phyloP scores from a whole-genome alignment of 2,888 invertebrate genomes.

The Tillus elongatus region DNA sequence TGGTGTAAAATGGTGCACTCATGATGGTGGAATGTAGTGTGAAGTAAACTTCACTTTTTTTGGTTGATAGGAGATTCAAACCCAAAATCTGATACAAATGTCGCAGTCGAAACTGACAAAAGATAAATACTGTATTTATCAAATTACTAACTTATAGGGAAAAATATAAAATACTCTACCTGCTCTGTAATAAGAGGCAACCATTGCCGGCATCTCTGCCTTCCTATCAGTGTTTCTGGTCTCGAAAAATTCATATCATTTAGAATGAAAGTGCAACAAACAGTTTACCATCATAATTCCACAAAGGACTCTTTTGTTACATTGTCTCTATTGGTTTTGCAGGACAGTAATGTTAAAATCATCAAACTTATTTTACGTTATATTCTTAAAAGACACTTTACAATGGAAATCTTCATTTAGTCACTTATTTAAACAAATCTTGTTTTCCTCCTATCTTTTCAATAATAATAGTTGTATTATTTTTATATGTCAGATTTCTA shows the following conservation, averaged over 20 bases:
- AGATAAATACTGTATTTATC: constrained; percentile 27
- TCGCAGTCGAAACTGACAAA: constrained; percentile 63
- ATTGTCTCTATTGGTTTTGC: no score
- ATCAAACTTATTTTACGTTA: no score
- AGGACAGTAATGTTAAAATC: no score
- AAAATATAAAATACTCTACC: constrained; percentile 38
- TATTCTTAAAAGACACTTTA: no score
- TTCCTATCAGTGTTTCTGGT: constrained; percentile 44
- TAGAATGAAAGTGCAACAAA: no score
- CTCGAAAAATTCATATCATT: constrained; percentile 37
- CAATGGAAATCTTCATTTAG: no score
- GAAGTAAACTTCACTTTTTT: constrained; percentile 59
- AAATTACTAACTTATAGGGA: constrained; percentile 7
- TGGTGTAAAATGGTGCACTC: constrained; percentile 77
- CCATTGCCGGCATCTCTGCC: constrained; percentile 69
- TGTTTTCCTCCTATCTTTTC: no score
- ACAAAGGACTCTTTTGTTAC: no score
- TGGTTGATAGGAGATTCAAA: constrained; percentile 49
- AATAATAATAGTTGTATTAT: no score
- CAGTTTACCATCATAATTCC: no score
- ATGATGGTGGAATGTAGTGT: constrained; percentile 72
- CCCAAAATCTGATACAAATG: constrained; percentile 69
- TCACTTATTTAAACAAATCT: no score
- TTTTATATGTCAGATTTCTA: no score
- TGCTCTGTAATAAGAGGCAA: constrained; percentile 77